These are phyloP conservation scores for Rotaria macrura DNA, from an alignment of 2,888 invertebrate species.

Conservation along the genomic window DNA sequence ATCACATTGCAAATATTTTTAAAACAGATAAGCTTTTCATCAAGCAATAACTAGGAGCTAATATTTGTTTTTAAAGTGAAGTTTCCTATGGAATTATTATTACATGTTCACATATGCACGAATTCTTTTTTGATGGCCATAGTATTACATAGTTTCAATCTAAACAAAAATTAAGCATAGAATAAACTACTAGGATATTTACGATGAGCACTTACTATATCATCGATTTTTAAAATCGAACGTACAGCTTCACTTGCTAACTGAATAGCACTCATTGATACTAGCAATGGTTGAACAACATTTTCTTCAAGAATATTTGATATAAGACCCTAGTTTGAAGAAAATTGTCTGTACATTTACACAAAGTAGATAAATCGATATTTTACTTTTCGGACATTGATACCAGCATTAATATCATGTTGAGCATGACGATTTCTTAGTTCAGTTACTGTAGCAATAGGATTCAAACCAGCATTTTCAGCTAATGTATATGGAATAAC, in stretches of 20 bases:
- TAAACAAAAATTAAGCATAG: not conserved
- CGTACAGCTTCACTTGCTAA: no score
- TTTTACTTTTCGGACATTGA: constrained; percentile 71
- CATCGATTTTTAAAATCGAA: constrained; percentile 88
- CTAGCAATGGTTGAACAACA: constrained; percentile 89
- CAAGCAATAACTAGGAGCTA: no score
- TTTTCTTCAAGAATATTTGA: constrained; percentile 91
- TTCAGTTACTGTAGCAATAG: constrained; percentile 89
- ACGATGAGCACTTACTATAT: constrained; percentile 63
- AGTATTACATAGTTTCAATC: not conserved
- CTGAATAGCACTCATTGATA: constrained; percentile 79
- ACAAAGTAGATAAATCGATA: not conserved
- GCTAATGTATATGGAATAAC: constrained; percentile 79
- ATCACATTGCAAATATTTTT: no score
- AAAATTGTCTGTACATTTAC: not conserved
- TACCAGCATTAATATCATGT: constrained; percentile 74
- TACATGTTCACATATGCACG: no score
- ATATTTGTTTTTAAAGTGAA: no score
- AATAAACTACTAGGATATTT: not conserved
- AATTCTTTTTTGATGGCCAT: no score
- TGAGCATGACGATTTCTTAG: constrained; percentile 81
- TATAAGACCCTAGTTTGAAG: constrained; percentile 64
- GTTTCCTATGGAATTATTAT: no score
- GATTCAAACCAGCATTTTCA: constrained; percentile 81
- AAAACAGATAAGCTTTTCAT: no score